A percentile compares a stretch with the other conserved stretches of the same genome.
phyloP scores from a whole-genome alignment of 2,113 vertebrate species.

The Crotophaga sulcirostris region DNA sequence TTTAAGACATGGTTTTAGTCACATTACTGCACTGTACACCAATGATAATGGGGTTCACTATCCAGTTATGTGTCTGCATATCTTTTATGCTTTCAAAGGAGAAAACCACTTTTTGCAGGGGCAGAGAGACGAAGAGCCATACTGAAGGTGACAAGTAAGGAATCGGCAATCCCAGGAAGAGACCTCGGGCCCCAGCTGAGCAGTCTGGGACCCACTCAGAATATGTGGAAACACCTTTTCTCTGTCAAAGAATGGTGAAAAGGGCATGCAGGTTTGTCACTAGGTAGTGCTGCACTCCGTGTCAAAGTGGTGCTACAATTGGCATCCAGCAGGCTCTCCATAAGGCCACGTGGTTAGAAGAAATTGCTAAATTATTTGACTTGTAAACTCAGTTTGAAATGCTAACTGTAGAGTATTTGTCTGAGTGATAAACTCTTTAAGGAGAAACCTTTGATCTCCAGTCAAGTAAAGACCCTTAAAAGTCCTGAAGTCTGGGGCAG shows the following conservation, averaged over 20 bases:
- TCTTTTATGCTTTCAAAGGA: neutral
- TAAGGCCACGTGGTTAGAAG: slow-evolving; percentile 53
- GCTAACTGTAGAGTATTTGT: slow-evolving; percentile 68
- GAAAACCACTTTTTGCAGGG: neutral
- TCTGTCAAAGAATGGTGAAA: neutral
- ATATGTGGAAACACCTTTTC: neutral
- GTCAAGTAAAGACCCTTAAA: slow-evolving; percentile 59
- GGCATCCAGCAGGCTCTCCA: slow-evolving; percentile 42
- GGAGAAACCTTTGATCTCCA: slow-evolving; percentile 68
- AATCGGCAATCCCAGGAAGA: neutral
- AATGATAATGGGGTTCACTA: neutral
- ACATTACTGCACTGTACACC: neutral
- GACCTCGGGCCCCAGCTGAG: neutral
- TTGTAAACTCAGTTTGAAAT: slow-evolving; percentile 67
- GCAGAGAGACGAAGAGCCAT: neutral
- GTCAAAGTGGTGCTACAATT: slow-evolving; percentile 40
- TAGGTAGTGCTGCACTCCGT: slow-evolving; percentile 6
- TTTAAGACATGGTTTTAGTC: neutral
- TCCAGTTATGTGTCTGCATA: neutral
- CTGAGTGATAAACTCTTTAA: slow-evolving; percentile 67
- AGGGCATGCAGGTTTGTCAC: neutral
- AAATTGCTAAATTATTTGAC: slow-evolving; percentile 69
- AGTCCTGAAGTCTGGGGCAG: slow-evolving; percentile 48
- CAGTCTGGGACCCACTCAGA: neutral
- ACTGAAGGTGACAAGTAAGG: neutral